These are phyloP conservation scores for Geococcyx californianus DNA, from an alignment of 2,113 vertebrate species.

Conservation along the genomic window DNA sequence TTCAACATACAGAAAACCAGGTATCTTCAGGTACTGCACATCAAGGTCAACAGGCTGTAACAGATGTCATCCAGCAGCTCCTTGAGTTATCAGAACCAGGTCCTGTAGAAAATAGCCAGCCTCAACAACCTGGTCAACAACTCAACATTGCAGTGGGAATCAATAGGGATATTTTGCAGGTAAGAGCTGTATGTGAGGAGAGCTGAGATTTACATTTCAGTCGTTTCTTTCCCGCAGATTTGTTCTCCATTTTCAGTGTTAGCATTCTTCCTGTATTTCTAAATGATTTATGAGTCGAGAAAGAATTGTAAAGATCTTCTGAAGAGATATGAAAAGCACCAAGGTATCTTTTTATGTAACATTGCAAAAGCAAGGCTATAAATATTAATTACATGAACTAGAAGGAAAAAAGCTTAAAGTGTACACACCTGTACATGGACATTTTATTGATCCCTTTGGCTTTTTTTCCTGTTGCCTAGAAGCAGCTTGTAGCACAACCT, in stretches of 20 bases:
- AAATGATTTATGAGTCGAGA: background rate
- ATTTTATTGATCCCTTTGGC: background rate
- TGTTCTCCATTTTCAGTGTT: background rate
- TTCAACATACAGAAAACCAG: constrained; percentile 74
- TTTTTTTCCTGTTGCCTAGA: background rate
- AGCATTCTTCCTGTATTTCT: background rate
- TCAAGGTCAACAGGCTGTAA: constrained; percentile 87
- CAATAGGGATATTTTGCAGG: constrained; percentile 97
- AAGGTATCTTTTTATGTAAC: background rate
- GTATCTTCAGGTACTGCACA: constrained; percentile 66
- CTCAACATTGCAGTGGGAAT: constrained; percentile 89
- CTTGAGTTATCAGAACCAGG: constrained; percentile 93
- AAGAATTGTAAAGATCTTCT: background rate
- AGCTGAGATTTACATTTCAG: background rate
- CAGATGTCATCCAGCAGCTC: constrained; percentile 97
- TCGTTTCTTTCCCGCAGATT: background rate
- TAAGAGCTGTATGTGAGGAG: constrained; percentile 47
- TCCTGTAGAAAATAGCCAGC: constrained; percentile 83
- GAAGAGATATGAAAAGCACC: rapidly evolving
- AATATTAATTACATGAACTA: background rate
- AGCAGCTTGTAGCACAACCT: background rate
- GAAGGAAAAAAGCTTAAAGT: background rate
- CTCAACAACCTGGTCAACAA: constrained; percentile 80
- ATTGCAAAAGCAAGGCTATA: background rate
- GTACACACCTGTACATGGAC: rapidly evolving